Base-by-base conservation (phyloP, 2,797 vertebrate genomes). In the Telmatherina bonti region DNA sequence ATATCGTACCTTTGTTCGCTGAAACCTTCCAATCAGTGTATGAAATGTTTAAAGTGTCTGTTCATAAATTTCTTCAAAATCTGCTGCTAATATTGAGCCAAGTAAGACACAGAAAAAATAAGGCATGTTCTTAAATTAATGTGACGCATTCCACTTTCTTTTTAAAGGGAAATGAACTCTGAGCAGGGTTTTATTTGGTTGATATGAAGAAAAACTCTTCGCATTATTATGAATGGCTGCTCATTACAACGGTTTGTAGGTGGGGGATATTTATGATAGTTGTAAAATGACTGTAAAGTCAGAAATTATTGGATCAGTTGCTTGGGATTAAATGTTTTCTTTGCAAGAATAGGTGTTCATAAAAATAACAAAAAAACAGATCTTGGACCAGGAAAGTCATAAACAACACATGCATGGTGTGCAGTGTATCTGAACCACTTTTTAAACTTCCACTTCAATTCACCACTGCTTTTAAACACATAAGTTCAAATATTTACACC, bases 381-480 rank as follows among this genome's bases (percentile, higher is more conserved):
- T 55, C 27, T 5, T 49, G 51, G 33, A 54, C 9, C 15, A 58
- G n/a, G 43, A 76, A n/a, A 49, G 31, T n/a, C 53, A 72, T 57
- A 72, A 30, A 51, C 4, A 62, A 18, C 72, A 79, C 33, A 18
- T 67, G 69, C 62, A 76, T 62, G 31, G 38, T 62, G 26, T 56
- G 62, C 13, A 20, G 41, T 59, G 31, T 30, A 51, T 56, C 54
- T 10, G 5, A 64, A 1, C 59, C 62, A 67, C 15, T 18, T 77
- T 61, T 65, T 64, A 11, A 30, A n/a, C 38, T 67, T 76, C 27
- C 43, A 53, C 24, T 75, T 29, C 27, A 57, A 67, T 76, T 72
- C 4, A 67, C 51, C 12, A 22, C 57, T 55, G 9, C 62, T 62
- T 35, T 13, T 72, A 30, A 73, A 52, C 26, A 45, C 36, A 16